Conservation (phyloP, 2,797 vertebrate genomes). For the Hypotaenidia okinawae region DNA sequence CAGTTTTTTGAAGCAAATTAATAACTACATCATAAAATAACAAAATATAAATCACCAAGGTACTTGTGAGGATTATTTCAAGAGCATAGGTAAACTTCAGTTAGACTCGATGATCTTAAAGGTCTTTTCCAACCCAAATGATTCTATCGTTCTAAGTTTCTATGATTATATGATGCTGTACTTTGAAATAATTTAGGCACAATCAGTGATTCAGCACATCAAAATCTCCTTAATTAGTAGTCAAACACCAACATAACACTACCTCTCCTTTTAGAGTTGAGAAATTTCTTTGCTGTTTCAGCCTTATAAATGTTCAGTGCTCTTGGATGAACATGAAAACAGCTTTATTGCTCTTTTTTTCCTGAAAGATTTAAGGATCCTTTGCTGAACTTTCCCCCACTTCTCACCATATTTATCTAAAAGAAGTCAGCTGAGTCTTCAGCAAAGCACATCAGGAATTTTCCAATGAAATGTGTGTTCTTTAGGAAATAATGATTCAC, state of each 20-base stretch:
- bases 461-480: background rate
- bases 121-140: too few species aligned
- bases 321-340: background rate
- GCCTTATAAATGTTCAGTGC: background rate
- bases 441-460: background rate
- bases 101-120: too few species aligned
- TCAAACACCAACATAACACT: background rate
- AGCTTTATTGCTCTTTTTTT: background rate
- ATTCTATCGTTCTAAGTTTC: too few species aligned
- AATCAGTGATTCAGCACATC: background rate
- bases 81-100: background rate
- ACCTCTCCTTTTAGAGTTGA: background rate
- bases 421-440: background rate
- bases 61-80: background rate
- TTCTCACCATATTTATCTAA: background rate
- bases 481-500: background rate
- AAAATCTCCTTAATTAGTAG: background rate
- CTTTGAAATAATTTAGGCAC: background rate
- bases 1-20: background rate
- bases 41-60: background rate
- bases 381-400: background rate
- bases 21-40: background rate
- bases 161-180: too few species aligned
- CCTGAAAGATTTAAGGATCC: background rate
- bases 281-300: background rate